Evolutionary conservation across 2,797 vertebrate species (phyloP).

Genomic region (Cercopithecus neglectus): DNA sequence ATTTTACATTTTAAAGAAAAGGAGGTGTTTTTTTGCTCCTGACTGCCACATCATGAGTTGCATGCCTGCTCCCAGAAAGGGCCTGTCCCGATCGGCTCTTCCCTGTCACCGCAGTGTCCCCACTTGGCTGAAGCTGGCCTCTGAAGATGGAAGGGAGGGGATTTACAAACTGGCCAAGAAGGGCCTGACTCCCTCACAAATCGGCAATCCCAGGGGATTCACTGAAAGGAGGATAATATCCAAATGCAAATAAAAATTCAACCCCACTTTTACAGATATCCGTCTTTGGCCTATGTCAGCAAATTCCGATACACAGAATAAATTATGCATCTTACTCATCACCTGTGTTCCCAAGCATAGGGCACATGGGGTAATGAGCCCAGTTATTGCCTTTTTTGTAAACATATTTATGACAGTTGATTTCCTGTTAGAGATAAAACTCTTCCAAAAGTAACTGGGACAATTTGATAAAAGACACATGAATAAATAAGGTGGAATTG

Average conservation of each 20-base stretch:
- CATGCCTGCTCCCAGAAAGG: not conserved
- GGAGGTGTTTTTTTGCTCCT: not conserved
- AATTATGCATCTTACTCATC: conserved; percentile 35
- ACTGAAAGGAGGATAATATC: not conserved
- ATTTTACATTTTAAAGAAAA: not conserved
- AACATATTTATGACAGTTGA: not conserved
- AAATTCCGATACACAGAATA: conserved; percentile 39
- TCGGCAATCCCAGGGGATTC: not conserved
- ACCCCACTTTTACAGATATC: not conserved
- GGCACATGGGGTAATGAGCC: not conserved
- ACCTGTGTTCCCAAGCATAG: conserved; percentile 2
- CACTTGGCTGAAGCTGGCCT: not conserved
- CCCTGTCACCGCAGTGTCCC: not conserved
- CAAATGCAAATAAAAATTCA: conserved; percentile 27
- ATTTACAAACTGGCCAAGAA: not conserved
- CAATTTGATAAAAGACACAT: conserved; percentile 33
- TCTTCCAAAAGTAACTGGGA: conserved; percentile 46
- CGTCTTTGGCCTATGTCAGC: not conserved
- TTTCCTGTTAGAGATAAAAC: conserved; percentile 55
- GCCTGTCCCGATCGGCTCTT: not conserved
- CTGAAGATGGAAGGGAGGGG: not conserved
- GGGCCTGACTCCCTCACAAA: not conserved
- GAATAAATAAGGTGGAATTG: conserved; percentile 55
- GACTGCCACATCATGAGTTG: not conserved
- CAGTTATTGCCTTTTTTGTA: not conserved